A percentile compares a stretch with the other conserved stretches of the same genome.
Conservation (phyloP, 2,888 invertebrate species). For the Tetanocera ferruginea region DNA sequence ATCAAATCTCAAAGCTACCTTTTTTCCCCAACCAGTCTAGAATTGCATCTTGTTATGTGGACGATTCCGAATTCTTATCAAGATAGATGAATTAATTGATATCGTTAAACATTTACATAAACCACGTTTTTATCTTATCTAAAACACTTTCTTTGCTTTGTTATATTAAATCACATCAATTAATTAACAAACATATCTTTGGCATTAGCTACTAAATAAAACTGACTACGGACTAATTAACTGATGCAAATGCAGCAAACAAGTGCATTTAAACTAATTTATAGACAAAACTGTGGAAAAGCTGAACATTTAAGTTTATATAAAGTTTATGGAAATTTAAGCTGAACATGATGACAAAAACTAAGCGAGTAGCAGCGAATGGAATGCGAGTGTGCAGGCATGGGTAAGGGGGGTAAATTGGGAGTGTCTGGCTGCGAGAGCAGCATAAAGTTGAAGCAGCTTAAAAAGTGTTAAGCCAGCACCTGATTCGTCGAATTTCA, state of each 20-base stretch:
- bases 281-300: not conserved
- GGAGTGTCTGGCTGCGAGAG: not conserved
- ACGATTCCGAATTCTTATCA: too few species aligned
- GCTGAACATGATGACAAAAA: not conserved
- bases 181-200: constrained; percentile 23
- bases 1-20: too few species aligned
- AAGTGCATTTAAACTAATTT: constrained; percentile 22
- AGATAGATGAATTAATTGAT: too few species aligned
- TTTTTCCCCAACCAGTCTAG: too few species aligned
- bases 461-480: not conserved
- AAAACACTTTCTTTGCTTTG: constrained; percentile 1
- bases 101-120: not conserved
- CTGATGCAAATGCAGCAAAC: constrained; percentile 3
- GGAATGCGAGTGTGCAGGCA: too few species aligned
- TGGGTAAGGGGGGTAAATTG: not conserved
- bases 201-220: constrained; percentile 15
- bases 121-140: not conserved
- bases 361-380: too few species aligned
- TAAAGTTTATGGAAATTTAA: not conserved
- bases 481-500: constrained; percentile 34
- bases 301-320: not conserved
- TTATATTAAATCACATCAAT: not conserved
- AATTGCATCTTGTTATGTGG: too few species aligned
- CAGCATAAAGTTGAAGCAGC: not conserved
- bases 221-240: not conserved